A percentile compares a stretch with the other conserved stretches of the same genome.
Conservation (phyloP, 2,113 vertebrate species). For the Abramis brama region DNA sequence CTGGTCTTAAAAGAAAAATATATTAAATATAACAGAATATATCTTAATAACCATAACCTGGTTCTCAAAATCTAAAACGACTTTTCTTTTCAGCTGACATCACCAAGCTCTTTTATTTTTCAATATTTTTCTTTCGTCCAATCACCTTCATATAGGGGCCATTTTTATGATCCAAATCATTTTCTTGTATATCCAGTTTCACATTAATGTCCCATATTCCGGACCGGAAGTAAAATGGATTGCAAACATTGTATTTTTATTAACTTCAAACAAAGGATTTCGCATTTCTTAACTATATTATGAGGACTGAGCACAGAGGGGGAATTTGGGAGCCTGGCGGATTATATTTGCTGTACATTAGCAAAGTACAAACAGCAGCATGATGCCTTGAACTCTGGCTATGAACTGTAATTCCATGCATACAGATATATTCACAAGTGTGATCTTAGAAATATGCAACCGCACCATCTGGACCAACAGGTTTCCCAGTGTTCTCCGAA, state of each 20-base stretch:
- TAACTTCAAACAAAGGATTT: neutral
- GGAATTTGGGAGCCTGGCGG: neutral
- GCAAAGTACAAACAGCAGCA: slow-evolving; percentile 16
- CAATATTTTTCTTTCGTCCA: neutral
- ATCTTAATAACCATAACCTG: no score
- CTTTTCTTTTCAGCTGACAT: neutral
- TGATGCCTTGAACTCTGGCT: neutral
- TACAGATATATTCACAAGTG: neutral
- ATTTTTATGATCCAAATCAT: neutral
- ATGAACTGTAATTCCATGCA: neutral
- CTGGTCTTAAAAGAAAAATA: no score
- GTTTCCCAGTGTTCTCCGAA: neutral
- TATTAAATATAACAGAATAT: no score
- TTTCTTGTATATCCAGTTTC: neutral
- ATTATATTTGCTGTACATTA: slow-evolving; percentile 5
- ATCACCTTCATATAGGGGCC: neutral
- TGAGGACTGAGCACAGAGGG: neutral
- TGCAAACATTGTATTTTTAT: neutral
- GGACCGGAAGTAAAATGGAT: neutral
- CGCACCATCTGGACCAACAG: neutral
- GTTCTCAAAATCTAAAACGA: neutral
- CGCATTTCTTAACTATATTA: neutral
- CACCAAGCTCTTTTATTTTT: neutral
- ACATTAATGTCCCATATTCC: neutral
- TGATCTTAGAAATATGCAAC: neutral